Percentiles rank a stretch among this genome's conserved stretches.
Conservation (phyloP, 2,113 vertebrate species). For the Stigmatopora argus region DNA sequence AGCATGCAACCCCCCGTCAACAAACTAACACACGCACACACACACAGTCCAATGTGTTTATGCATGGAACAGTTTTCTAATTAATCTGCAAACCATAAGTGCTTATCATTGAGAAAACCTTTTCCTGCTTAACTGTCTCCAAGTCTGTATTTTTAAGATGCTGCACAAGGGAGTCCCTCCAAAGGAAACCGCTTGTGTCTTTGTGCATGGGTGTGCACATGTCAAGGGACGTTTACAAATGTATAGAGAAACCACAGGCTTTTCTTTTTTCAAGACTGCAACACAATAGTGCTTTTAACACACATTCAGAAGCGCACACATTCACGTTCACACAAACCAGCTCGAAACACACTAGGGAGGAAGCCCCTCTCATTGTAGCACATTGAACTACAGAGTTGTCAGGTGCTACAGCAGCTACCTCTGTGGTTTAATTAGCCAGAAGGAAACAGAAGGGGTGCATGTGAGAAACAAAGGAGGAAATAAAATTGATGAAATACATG, state of each 20-base stretch:
- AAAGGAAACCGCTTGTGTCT: constrained; percentile 17
- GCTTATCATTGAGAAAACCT: constrained; percentile 43
- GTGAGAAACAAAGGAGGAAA: constrained; percentile 21
- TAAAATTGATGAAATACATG: constrained; percentile 10
- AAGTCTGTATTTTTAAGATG: constrained; percentile 32
- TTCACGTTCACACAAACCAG: constrained; percentile 10
- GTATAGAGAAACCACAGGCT: constrained; percentile 47
- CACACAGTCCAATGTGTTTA: constrained; percentile 46
- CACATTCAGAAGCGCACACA: constrained; percentile 10
- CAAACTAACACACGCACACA: constrained; percentile 1
- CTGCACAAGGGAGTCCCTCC: constrained; percentile 37
- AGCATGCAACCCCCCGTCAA: constrained; percentile 28
- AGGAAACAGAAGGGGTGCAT: constrained; percentile 24
- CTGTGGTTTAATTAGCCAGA: constrained; percentile 58
- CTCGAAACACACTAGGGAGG: constrained; percentile 37
- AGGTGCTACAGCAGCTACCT: constrained; percentile 45
- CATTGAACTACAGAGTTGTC: constrained; percentile 53
- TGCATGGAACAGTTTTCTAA: constrained; percentile 52
- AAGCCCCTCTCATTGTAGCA: constrained; percentile 44
- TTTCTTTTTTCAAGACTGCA: constrained; percentile 53
- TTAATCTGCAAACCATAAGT: constrained; percentile 56
- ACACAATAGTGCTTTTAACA: constrained; percentile 20
- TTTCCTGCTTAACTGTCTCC: constrained; percentile 28
- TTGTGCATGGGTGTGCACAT: constrained; percentile 11
- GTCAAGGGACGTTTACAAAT: constrained; percentile 34